Evolutionary conservation across 1,140 invertebrate species (phyloP).

Genomic region (Seison nebaliae): DNA sequence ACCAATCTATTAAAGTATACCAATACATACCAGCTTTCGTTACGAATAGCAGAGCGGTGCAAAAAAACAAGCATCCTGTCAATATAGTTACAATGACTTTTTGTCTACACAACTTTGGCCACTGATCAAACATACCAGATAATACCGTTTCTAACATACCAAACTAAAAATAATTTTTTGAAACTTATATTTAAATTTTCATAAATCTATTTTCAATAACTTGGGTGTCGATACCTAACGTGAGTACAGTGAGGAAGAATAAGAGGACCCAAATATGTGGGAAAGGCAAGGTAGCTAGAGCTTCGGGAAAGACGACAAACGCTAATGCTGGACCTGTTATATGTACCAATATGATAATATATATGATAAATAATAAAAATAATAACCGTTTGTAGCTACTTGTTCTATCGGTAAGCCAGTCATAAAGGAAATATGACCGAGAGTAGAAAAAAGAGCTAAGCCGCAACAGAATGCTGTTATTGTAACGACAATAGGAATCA

Average conservation of each 20-base stretch:
- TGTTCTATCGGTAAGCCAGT: conserved; percentile 15
- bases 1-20: conserved; percentile 7
- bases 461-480: conserved; percentile 79
- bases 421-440: conserved; percentile 30
- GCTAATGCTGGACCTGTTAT: conserved; percentile 41
- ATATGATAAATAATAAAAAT: too few relatives aligned
- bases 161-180: too few relatives aligned
- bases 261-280: conserved; percentile 77
- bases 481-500: conserved; percentile 78
- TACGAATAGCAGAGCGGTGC: conserved; percentile 9
- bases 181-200: not conserved
- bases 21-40: conserved; percentile 11
- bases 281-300: conserved; percentile 55
- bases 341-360: too few relatives aligned
- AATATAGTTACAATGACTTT: conserved; percentile 9
- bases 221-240: conserved; percentile 54
- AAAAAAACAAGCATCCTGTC: too few relatives aligned
- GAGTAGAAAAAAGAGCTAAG: conserved; percentile 83
- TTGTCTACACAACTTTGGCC: conserved; percentile 5
- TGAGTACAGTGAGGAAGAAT: conserved; percentile 89
- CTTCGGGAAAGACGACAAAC: conserved; percentile 70
- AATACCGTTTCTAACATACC: not conserved
- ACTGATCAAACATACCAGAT: not conserved
- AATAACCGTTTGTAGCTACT: conserved; percentile 12
- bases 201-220: not conserved